Evolutionary conservation across 2,113 vertebrate species (phyloP), one percentile per base, ranked within the genome.

Genomic region (Ophiodon elongatus): DNA sequence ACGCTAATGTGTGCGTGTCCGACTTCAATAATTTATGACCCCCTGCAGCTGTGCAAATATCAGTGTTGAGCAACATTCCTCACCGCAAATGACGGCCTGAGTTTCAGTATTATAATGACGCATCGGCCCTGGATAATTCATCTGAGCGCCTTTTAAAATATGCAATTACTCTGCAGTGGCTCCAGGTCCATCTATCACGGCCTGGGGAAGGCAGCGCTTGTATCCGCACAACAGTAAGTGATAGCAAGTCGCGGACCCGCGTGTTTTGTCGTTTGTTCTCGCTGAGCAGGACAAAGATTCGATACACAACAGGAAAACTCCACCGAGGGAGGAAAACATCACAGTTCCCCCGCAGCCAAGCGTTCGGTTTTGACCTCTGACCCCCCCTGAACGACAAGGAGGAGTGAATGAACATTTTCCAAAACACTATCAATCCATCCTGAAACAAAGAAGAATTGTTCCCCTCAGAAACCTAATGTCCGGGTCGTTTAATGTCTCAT

Each of bases 1-100:
- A 64, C 81, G 66, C 76, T 89, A 86, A 91, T 84, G 85, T 77
- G 41, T 64, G 39, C n/a, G 43, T 80, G 90, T 89, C 79, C 59
- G 8, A 56, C 72, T 27, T 68, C 21, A 76, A 77, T 92, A 92
- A 92, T 91, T 90, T 81, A 94, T 87, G 86, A 83, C 59, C 70
- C 84, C 85, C 89, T 88, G 87, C 92, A 93, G 93, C 91, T 92
- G 93, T 85, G 90, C 81, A 93, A 94, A 93, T 89, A 89, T 52
- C 88, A 85, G 50, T 29, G 79, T 88, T 45, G 71, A 91, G 87
- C 88, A 92, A 87, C 88, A 91, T 91, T 89, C 77, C 86, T 91
- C 90, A 88, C 72, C 13, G 67, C 85, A 72, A 83, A 89, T 78
- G 87, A 92, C 54, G 59, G 84, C 76, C 52, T 57, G 77, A 72